Evolutionary conservation across 2,797 vertebrate species (phyloP).

Genomic region (Heliangelus exortis): DNA sequence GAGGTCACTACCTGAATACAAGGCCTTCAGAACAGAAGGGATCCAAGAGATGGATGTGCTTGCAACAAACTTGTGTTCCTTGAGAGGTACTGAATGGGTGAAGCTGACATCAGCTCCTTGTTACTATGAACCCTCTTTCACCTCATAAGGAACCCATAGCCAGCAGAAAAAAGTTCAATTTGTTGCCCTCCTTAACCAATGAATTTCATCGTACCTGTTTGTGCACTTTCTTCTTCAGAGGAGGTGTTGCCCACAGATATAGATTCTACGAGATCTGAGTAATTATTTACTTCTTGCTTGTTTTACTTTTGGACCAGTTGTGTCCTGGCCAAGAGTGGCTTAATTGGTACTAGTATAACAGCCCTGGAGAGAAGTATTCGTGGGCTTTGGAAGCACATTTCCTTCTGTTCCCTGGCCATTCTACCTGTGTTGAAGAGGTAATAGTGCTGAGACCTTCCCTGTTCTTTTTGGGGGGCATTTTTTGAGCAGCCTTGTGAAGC

Average conservation of each 20-base stretch:
- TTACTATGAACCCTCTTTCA: background rate
- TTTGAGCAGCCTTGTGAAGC: background rate
- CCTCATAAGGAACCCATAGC: background rate
- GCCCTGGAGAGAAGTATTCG: background rate
- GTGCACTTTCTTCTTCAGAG: background rate
- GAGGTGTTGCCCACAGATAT: background rate
- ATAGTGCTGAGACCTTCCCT: background rate
- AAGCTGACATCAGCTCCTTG: background rate
- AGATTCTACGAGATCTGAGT: background rate
- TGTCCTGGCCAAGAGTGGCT: background rate
- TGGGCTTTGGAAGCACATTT: background rate
- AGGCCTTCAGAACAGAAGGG: background rate
- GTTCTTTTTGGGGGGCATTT: background rate
- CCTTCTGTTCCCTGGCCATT: background rate
- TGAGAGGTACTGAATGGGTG: background rate
- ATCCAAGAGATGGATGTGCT: background rate
- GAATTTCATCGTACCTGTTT: background rate
- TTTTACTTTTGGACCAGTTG: background rate
- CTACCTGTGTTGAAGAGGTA: background rate
- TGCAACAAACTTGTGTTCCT: background rate
- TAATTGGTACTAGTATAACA: fast-evolving
- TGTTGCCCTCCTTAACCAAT: background rate
- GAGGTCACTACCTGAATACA: background rate
- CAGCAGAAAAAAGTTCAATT: background rate
- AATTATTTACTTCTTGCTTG: background rate